Percentiles rank a stretch among this genome's conserved stretches.
phyloP scores from a whole-genome alignment of 1,140 invertebrate species.

The Rhopalosiphum maidis region DNA sequence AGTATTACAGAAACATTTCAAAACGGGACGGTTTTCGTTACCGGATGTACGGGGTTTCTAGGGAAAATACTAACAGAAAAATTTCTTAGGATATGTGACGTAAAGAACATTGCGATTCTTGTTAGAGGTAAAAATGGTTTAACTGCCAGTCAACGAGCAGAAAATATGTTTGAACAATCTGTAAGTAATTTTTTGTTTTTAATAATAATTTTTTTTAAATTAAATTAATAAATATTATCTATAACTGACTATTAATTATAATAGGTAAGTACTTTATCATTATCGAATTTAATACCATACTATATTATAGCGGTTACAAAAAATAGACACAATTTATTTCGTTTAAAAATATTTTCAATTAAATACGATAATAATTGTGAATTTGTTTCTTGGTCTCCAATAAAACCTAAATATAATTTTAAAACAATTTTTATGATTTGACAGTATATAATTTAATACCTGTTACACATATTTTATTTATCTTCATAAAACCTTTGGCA shows the following conservation, averaged over 20 bases:
- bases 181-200: conserved; percentile 57
- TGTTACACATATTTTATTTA: no score
- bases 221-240: no score
- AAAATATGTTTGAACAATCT: conserved; percentile 64
- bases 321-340: not conserved
- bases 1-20: conserved; percentile 61
- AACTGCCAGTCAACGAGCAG: conserved; percentile 62
- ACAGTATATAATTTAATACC: no score
- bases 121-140: not conserved
- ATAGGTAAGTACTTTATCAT: not conserved
- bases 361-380: not conserved
- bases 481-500: no score
- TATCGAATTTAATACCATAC: not conserved
- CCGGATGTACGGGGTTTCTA: conserved; percentile 74
- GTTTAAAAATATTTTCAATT: not conserved
- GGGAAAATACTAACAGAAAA: conserved; percentile 84
- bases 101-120: not conserved
- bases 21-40: conserved; percentile 68
- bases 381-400: not conserved
- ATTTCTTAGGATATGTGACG: conserved; percentile 76
- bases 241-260: no score
- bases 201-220: no score
- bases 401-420: not conserved
- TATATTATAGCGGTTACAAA: not conserved
- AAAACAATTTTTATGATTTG: not conserved